Base-by-base conservation (phyloP, 2,113 vertebrate species). In the Prietella phreatophila region DNA sequence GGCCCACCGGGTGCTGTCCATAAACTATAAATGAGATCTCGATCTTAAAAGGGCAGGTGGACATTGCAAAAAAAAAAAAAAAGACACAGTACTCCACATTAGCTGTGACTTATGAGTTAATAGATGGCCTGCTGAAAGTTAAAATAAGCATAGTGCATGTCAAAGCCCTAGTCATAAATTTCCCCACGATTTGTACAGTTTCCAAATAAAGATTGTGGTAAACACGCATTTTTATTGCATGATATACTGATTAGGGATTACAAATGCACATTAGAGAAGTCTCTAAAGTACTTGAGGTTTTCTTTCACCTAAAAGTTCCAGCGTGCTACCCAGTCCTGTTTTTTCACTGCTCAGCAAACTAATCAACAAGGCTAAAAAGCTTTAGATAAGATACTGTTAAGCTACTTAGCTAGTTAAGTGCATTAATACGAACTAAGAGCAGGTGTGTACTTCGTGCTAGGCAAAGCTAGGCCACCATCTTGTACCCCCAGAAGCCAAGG, bases 71-170 rank as follows among this genome's bases (percentile, higher is more conserved):
- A 82, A 22, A 83, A 39, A 83, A 82, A 58, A 83, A 30, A 81
- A 55, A 79, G 65, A 80, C 55, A 60, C 30, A 63, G 25, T n/a
- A 36, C 13, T 83, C 75, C n/a, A 69, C 65, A 86, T 25, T 22
- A 80, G 73, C 71, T 78, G 10, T 61, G 67, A 89, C 61, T 88
- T 78, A 82, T 80, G 69, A 89, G 83, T 84, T 83, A 82, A 89
- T 78, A 87, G 76, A 78, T 47, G 56, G n/a, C 60, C 81, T 76
- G 58, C 55, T 85, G 56, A 87, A 87, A 79, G 73, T 79, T 71
- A 83, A 87, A 60, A 78, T 69, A 81, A 86, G 83, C 60, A 76
- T 36, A 69, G 42, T 27, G 5, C 25, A 39, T 22, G 50, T 73
- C 33, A 17, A 50, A 55, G 30, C 33, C 47, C 61, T 27, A 53